Conservation (phyloP, 2,888 invertebrate genomes). For the Drosophila testacea region DNA sequence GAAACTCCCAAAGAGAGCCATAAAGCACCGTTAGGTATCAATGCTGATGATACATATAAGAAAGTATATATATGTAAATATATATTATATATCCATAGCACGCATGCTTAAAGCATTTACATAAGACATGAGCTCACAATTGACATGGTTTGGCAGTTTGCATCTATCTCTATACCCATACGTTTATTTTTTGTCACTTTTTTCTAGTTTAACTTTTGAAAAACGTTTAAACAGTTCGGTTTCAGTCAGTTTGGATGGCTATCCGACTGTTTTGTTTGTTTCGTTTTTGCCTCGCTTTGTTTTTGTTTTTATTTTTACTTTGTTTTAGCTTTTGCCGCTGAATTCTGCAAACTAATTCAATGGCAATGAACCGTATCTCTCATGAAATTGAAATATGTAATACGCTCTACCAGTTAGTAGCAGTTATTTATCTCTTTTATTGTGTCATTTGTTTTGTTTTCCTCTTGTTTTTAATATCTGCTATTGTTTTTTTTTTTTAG, state of each 20-base stretch:
- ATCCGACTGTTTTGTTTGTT: constrained; percentile 30
- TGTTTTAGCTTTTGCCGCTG: constrained; percentile 22
- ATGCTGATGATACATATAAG: constrained; percentile 10
- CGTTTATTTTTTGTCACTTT: constrained; percentile 8
- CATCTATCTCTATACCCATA: constrained; percentile 28
- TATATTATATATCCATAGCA: constrained; percentile 60
- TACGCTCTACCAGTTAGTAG: constrained; percentile 36
- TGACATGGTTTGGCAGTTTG: constrained; percentile 60
- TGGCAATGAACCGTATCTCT: constrained; percentile 76
- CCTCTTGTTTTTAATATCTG: constrained; percentile 15
- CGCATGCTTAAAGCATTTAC: constrained; percentile 64
- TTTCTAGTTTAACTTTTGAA: constrained; percentile 33
- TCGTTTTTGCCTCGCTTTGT: constrained; percentile 13
- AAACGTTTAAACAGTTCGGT: constrained; percentile 40
- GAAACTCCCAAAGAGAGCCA: not conserved
- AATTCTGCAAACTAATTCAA: constrained; percentile 71
- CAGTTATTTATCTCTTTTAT: constrained; percentile 23
- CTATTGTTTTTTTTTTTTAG: constrained; percentile 33
- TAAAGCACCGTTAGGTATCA: constrained; percentile 24
- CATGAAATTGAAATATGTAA: constrained; percentile 52
- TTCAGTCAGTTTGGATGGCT: constrained; percentile 46
- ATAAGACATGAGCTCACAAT: constrained; percentile 65
- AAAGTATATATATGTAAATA: constrained; percentile 3
- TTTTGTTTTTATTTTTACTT: constrained; percentile 12
- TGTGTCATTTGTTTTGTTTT: constrained; percentile 25